Evolutionary conservation across 2,797 vertebrate genomes (phyloP), one percentile per base, ranked within the genome.

Genomic region (Falco columbarius): DNA sequence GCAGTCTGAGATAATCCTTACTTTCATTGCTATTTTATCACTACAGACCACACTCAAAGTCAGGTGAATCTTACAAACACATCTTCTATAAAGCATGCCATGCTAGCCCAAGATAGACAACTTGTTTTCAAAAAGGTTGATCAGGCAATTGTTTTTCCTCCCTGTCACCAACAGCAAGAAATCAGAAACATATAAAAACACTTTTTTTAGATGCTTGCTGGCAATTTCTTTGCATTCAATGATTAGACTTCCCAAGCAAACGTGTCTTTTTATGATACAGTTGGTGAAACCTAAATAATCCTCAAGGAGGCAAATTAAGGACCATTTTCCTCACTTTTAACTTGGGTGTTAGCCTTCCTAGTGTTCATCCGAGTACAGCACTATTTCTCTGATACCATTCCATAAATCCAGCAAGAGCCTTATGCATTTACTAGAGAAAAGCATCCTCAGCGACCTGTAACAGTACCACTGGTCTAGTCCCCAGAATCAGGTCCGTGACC

Each of bases 381-480:
- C 40, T 51, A 7, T 27, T 59, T 47, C 52, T 59, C 63, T 7
- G 32, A 51, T 7, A 49, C 51, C 2, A 1, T 15, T 24, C 40
- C 16, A 11, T 16, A 18, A 29, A n/a, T 19, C 51, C 14, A 30
- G 6, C 2, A 3, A 73, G 34, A 73, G 4, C 21, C 10, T 40
- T 6, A 18, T 18, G 19, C 7, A 1, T 18, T 66, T 61, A 22
- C 26, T 12, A 6, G 20, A 44, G 75, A 61, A 38, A 14, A 72
- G 22, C 14, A 52, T 4, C 59, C 62, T 24, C 2, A 2, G 4
- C 11, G 4, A 38, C 3, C 2, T 23, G 2, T 4, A 34, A 19
- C 1, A 0, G 6, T 12, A 42, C 24, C 21, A 2, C 42, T 15
- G 29, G 9, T 14, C n/a, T 13, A 5, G 54, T 29, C 7, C 49